Conservation (phyloP, 1,140 invertebrate genomes). For the Harpegnathos saltator region DNA sequence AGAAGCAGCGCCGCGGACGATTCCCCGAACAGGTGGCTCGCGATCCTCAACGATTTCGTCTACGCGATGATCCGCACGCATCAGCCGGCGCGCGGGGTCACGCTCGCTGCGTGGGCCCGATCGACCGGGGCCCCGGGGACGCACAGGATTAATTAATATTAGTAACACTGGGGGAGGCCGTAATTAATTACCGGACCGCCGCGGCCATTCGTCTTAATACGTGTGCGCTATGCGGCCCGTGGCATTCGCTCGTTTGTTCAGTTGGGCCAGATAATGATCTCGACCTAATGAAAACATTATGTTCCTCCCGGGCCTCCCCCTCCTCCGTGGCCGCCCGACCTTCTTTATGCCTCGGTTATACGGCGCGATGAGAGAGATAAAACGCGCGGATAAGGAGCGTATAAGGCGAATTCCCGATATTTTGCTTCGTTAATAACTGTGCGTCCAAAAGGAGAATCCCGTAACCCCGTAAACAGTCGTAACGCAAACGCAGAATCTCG, state of each 20-base stretch:
- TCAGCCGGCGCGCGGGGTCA: constrained; percentile 51
- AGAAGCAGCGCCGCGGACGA: constrained; percentile 61
- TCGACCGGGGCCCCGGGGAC: constrained; percentile 26
- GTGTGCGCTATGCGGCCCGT: constrained; percentile 65
- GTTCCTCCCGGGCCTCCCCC: constrained; percentile 44
- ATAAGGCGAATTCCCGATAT: constrained; percentile 9
- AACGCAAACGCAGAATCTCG: background rate
- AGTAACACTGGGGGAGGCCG: constrained; percentile 76
- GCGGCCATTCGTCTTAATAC: constrained; percentile 78
- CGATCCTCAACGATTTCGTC: constrained; percentile 46
- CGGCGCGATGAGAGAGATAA: constrained; percentile 13
- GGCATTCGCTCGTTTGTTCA: constrained; percentile 76
- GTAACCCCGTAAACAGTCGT: too few relatives aligned
- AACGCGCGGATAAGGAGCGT: constrained; percentile 21
- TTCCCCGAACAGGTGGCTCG: constrained; percentile 73
- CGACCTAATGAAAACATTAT: constrained; percentile 79
- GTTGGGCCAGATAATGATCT: constrained; percentile 76
- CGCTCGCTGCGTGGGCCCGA: constrained; percentile 36
- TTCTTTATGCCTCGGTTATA: constrained; percentile 7
- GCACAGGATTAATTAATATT: constrained; percentile 80
- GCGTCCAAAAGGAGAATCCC: background rate
- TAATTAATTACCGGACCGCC: constrained; percentile 77
- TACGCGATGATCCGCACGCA: constrained; percentile 59
- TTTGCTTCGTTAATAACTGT: constrained; percentile 12
- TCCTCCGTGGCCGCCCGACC: background rate